phyloP scores from a whole-genome alignment of 2,797 vertebrate genomes.

The Girardinus metallicus region DNA sequence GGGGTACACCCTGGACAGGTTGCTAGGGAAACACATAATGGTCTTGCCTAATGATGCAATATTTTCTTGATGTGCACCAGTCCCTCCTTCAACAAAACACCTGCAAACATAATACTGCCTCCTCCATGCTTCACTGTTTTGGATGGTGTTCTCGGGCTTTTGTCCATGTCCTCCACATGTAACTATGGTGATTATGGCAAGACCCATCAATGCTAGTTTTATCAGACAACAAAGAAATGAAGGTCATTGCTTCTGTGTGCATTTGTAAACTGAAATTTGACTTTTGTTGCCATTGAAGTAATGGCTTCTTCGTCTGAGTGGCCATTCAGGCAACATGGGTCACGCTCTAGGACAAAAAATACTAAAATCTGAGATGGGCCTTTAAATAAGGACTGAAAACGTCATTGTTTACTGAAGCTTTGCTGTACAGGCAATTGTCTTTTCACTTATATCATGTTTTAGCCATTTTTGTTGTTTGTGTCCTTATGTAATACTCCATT shows the following conservation, averaged over 20 bases:
- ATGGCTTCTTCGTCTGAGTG: background rate
- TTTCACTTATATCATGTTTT: background rate
- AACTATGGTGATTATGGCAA: background rate
- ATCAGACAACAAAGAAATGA: background rate
- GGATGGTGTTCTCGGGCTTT: background rate
- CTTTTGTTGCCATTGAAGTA: background rate
- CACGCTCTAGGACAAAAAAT: background rate
- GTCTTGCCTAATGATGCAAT: background rate
- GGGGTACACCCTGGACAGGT: too few relatives aligned
- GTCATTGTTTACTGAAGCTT: background rate
- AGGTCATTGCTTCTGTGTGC: background rate
- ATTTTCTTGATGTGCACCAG: background rate
- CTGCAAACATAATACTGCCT: background rate
- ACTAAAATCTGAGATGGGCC: background rate
- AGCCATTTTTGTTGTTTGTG: background rate
- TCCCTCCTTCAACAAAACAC: background rate
- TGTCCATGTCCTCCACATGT: too few relatives aligned
- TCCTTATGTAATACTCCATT: background rate
- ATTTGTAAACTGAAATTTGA: background rate
- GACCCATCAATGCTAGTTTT: background rate
- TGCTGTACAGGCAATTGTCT: background rate
- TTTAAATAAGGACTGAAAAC: background rate
- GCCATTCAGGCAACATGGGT: background rate
- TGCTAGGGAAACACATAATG: background rate
- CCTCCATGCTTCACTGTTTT: background rate